Evolutionary conservation across 1,140 invertebrate species (phyloP), one percentile per base, ranked within the genome.

Genomic region (Drepana arcuata): DNA sequence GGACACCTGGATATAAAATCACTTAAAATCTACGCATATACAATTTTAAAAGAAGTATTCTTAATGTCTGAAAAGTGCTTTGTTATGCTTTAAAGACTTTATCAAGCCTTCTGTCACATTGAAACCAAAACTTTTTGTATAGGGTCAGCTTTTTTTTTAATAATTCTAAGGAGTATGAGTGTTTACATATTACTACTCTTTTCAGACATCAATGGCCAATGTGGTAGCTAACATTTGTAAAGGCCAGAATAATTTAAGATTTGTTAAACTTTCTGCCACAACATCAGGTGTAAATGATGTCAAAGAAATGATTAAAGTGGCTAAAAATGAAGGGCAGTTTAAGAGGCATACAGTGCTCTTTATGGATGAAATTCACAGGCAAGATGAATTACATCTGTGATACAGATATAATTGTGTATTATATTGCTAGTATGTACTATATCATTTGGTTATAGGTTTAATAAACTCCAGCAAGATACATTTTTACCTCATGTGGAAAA

Each of bases 361-460:
- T 62, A 90, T 95, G 87, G 94, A 95, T 86, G 93, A 95, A 81
- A 93, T 95, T 57, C 94, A 95, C 70, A 86, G 78, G 78, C 79
- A 61, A 13, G 5, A n/a, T n/a, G n/a, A 5, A 21, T 21, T 5
- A 5, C 18, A 21, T 4, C 18, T 21, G 18, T 21, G 4, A 5
- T 9, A 21, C 4, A 26, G 24, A 26, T 26, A 4, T 7, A 26
- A 6, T 26, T 6, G n/a, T 7, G n/a, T 7, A 7, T 21, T 34
- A n/a, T 26, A 38, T 12, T 30, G 7, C 26, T 2, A 33, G 21
- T 15, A 14, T 31, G 31, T 12, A 32, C 10, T 36, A 36, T 38
- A 16, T 34, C 18, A 41, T 43, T 12, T 21, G 2, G 12, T 71
- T 68, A 25, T 28, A 81, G 93, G 18, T 95, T 95, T 52, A 95